A percentile compares a stretch with the other conserved stretches of the same genome.
Conservation (phyloP, 2,797 vertebrate genomes). For the Spinus olivaceus region DNA sequence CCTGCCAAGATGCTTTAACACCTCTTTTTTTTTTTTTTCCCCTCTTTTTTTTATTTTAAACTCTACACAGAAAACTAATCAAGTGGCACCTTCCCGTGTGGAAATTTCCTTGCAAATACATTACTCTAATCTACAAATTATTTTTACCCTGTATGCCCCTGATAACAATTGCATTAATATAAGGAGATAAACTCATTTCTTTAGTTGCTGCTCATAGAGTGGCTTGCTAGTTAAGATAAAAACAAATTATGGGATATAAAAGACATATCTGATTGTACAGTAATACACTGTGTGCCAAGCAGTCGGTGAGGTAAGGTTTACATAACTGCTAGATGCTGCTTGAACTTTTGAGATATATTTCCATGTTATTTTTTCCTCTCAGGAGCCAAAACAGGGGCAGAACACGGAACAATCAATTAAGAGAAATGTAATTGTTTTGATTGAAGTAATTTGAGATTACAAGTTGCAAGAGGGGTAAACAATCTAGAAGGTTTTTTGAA, state of each 20-base stretch:
- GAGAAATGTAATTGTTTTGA: not conserved
- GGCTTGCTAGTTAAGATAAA: constrained; percentile 66
- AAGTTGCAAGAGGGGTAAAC: not conserved
- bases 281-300: constrained; percentile 37
- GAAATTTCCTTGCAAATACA: constrained; percentile 48
- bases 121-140: constrained; percentile 43
- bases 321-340: constrained; percentile 27
- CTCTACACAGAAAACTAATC: constrained; percentile 4
- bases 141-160: constrained; percentile 51
- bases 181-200: constrained; percentile 46
- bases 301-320: constrained; percentile 57
- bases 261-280: constrained; percentile 60
- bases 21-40: not conserved
- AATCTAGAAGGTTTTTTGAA: not conserved
- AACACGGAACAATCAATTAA: constrained; percentile 10
- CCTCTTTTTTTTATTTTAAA: not conserved
- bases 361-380: not conserved
- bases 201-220: constrained; percentile 15
- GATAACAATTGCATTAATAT: constrained; percentile 58
- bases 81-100: constrained; percentile 29
- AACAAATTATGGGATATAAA: constrained; percentile 51
- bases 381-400: not conserved
- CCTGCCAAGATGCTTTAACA: constrained; percentile 24
- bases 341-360: constrained; percentile 57
- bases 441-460: not conserved